Percentiles rank a stretch among this genome's conserved stretches.
These are phyloP conservation scores for Epizoanthus ramosus DNA, from an alignment of 92 coral and sea anemone genomes.

Conservation along the genomic window DNA sequence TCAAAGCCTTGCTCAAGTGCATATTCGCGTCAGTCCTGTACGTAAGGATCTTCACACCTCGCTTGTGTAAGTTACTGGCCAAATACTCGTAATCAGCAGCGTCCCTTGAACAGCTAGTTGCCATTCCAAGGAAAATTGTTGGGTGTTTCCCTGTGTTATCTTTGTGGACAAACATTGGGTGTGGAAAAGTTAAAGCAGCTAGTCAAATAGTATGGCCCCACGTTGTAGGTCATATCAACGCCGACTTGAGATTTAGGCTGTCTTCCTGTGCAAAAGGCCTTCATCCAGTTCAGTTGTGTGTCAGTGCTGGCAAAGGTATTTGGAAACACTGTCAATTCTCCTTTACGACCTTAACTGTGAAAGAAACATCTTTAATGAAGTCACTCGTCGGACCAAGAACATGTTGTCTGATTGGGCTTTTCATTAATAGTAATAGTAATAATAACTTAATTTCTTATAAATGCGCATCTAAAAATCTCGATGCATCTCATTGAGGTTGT, in stretches of 20 bases:
- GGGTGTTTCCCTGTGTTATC: constrained; percentile 49
- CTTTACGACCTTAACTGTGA: constrained; percentile 21
- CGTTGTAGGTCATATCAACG: constrained; percentile 57
- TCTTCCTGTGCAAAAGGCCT: constrained; percentile 47
- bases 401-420: too few relatives aligned
- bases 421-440: too few relatives aligned
- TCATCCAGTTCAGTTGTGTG: constrained; percentile 52
- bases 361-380: constrained; percentile 30
- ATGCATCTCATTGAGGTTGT: too few relatives aligned
- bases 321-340: constrained; percentile 24
- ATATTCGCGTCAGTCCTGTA: constrained; percentile 39
- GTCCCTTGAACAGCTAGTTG: constrained; percentile 50
- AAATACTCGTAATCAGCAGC: constrained; percentile 45
- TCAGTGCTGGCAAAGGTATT: constrained; percentile 57
- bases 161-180: constrained; percentile 59
- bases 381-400: too few relatives aligned
- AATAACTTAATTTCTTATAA: too few relatives aligned
- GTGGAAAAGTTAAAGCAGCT: constrained; percentile 52
- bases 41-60: constrained; percentile 29
- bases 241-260: constrained; percentile 46
- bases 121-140: constrained; percentile 49
- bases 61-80: constrained; percentile 36
- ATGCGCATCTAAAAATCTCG: too few relatives aligned
- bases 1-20: constrained; percentile 44
- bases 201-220: constrained; percentile 55